Conservation (phyloP, 2,797 vertebrate species). For the Sebastes vulpes region DNA sequence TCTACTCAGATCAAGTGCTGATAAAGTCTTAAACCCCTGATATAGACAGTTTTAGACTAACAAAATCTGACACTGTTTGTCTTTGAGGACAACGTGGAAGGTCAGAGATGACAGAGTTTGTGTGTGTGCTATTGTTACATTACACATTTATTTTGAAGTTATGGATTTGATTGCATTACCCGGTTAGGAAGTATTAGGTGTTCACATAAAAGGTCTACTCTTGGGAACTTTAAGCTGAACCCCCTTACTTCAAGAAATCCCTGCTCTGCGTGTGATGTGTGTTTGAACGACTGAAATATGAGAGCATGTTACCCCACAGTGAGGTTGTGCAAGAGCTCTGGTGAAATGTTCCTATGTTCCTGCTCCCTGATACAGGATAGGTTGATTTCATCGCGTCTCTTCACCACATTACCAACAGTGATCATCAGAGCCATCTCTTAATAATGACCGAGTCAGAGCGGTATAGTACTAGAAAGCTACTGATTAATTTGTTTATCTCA, state of each 20-base stretch:
- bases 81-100: not conserved
- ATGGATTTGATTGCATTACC: not conserved
- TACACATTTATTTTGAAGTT: not conserved
- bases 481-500: not conserved
- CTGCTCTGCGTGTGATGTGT: not conserved
- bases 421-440: not conserved
- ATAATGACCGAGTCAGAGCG: not conserved
- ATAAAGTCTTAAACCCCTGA: not conserved
- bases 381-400: slow-evolving; percentile 91
- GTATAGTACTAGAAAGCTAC: not conserved
- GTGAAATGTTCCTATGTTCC: slow-evolving; percentile 92
- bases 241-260: too few relatives aligned
- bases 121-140: not conserved
- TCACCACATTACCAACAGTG: slow-evolving; percentile 55
- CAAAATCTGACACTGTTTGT: not conserved
- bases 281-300: not conserved
- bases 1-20: not conserved
- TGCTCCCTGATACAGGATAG: slow-evolving; percentile 87
- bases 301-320: not conserved
- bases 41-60: not conserved
- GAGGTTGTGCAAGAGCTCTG: slow-evolving; percentile 83
- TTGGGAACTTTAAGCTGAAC: not conserved
- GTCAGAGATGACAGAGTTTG: not conserved
- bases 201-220: not conserved
- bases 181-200: not conserved